Evolutionary conservation across 2,113 vertebrate genomes (phyloP).

Genomic region (Coregonus clupeaformis): DNA sequence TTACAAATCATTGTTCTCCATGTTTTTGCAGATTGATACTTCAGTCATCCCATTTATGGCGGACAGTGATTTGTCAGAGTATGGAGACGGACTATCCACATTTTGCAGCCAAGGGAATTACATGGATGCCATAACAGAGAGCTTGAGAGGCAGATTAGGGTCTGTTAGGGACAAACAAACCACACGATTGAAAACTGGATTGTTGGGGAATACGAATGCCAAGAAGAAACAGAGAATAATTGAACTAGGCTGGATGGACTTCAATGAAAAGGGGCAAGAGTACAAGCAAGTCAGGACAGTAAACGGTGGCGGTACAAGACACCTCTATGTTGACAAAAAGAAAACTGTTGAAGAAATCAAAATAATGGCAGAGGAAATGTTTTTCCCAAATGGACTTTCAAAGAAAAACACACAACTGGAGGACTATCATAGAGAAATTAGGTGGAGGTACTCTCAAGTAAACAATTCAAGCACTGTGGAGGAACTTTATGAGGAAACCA

Average conservation of each 20-base stretch:
- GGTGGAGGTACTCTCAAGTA: not conserved
- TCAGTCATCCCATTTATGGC: no score
- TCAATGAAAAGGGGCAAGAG: conserved; percentile 8
- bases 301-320: conserved; percentile 33
- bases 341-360: conserved; percentile 10
- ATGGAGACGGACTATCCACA: no score
- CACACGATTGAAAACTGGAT: no score
- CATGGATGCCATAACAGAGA: no score
- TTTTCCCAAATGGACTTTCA: conserved; percentile 15
- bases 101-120: no score
- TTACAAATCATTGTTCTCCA: no score
- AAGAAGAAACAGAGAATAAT: conserved; percentile 19
- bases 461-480: not conserved
- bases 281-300: conserved; percentile 26
- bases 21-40: no score
- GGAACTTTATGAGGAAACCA: conserved; percentile 15
- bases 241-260: conserved; percentile 37
- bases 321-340: conserved; percentile 21
- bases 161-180: no score
- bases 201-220: conserved; percentile 18
- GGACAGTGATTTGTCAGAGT: no score
- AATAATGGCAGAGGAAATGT: conserved; percentile 13
- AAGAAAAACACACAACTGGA: conserved; percentile 5
- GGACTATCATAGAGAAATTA: conserved; percentile 4
- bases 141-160: no score